A percentile compares a stretch with the other conserved stretches of the same genome.
phyloP scores from a whole-genome alignment of 2,113 vertebrate genomes.

The Garra rufa region DNA sequence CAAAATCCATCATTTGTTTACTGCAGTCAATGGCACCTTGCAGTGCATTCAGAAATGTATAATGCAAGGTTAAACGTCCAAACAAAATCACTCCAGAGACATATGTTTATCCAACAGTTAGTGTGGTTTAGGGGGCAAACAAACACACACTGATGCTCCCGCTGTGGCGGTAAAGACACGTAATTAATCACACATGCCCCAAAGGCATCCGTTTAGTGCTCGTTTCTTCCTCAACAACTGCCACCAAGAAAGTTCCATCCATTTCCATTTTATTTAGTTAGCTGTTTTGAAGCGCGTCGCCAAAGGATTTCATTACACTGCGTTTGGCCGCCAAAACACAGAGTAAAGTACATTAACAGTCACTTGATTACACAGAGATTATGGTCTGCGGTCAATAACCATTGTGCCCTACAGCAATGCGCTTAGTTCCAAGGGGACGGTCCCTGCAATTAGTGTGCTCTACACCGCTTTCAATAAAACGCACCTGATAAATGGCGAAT shows the following conservation, averaged over 20 bases:
- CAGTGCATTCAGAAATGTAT: background rate
- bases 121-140: slow-evolving; percentile 22
- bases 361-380: slow-evolving; percentile 27
- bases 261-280: slow-evolving; percentile 1
- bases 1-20: background rate
- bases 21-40: background rate
- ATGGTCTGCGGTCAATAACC: slow-evolving; percentile 16
- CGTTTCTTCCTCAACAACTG: background rate
- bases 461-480: slow-evolving; percentile 28
- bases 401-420: background rate
- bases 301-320: slow-evolving; percentile 8
- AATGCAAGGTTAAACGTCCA: slow-evolving; percentile 39
- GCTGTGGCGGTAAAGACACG: slow-evolving; percentile 10
- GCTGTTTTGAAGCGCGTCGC: background rate
- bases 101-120: slow-evolving; percentile 21
- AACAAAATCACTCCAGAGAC: slow-evolving; percentile 29
- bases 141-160: slow-evolving; percentile 3
- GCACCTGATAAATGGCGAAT: slow-evolving; percentile 16
- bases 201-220: slow-evolving; percentile 2
- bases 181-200: slow-evolving; percentile 31
- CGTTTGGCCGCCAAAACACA: background rate
- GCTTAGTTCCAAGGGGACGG: slow-evolving; percentile 9
- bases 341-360: slow-evolving; percentile 27
- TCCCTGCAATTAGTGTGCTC: slow-evolving; percentile 16
- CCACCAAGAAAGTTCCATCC: background rate